A percentile compares a stretch with the other conserved stretches of the same genome.
These are phyloP conservation scores for Tanaodytes sp. DNA, from an alignment of 2,888 invertebrate genomes.

Conservation along the genomic window DNA sequence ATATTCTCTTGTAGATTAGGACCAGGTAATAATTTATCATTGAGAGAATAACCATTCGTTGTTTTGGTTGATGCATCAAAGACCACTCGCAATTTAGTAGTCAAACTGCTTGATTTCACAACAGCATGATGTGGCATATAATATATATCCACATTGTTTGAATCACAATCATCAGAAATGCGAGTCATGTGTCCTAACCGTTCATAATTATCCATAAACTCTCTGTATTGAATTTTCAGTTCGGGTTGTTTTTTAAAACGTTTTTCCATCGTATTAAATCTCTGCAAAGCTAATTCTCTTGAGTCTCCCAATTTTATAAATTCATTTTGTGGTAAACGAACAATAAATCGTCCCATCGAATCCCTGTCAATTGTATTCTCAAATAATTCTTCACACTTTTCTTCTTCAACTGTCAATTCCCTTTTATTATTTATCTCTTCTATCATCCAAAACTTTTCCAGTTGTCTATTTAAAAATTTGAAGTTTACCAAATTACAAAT, in stretches of 20 bases:
- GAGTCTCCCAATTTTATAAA: constrained; percentile 35
- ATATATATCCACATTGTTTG: background rate
- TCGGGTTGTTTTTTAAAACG: constrained; percentile 18
- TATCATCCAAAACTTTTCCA: constrained; percentile 17
- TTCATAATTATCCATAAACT: constrained; percentile 25
- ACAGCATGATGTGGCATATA: constrained; percentile 64
- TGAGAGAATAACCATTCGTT: constrained; percentile 57
- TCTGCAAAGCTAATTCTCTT: constrained; percentile 15
- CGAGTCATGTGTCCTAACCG: background rate
- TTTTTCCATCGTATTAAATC: constrained; percentile 29
- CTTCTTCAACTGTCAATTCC: background rate
- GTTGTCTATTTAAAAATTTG: background rate
- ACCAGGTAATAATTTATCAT: constrained; percentile 57
- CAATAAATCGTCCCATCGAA: constrained; percentile 33
- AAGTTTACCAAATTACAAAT: background rate
- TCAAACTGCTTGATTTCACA: constrained; percentile 52
- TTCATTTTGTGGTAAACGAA: constrained; percentile 29
- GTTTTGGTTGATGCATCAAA: constrained; percentile 61
- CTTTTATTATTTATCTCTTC: constrained; percentile 6
- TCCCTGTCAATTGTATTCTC: constrained; percentile 1
- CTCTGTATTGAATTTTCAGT: constrained; percentile 27
- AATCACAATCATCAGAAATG: no score
- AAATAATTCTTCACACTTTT: constrained; percentile 30
- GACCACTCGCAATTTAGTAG: constrained; percentile 61
- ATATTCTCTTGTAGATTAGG: constrained; percentile 54